Percentiles rank a stretch among this genome's conserved stretches.
Evolutionary conservation across 2,797 vertebrate genomes (phyloP).

Genomic region (Characodon lateralis): DNA sequence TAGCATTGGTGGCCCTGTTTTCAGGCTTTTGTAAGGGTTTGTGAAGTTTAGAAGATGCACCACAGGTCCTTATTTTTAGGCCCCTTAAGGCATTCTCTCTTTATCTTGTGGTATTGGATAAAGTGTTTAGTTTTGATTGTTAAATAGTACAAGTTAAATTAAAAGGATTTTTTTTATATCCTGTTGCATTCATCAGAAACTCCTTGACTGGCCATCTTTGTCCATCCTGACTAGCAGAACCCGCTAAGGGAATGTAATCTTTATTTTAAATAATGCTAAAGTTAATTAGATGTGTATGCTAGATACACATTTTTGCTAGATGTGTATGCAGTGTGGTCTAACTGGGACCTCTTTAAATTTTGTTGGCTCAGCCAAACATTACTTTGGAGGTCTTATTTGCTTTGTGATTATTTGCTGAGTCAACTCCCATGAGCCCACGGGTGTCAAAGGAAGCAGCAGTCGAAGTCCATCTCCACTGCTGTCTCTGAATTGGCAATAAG

Average conservation of each 20-base stretch:
- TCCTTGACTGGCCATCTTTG: background rate
- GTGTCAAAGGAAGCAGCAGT: conserved; percentile 3
- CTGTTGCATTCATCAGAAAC: background rate
- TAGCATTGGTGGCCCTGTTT: too few species aligned
- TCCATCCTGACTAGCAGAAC: background rate
- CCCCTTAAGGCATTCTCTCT: background rate
- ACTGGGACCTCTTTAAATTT: background rate
- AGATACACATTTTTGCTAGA: background rate
- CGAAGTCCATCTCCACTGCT: background rate
- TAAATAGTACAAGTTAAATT: background rate
- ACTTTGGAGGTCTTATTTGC: background rate
- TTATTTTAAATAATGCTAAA: background rate
- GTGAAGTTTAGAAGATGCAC: background rate
- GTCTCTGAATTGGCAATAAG: conserved; percentile 21
- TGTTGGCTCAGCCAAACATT: conserved; percentile 2
- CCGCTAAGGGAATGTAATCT: background rate
- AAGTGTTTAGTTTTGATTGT: background rate
- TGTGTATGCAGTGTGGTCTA: background rate
- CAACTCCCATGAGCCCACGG: background rate
- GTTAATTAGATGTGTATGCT: background rate
- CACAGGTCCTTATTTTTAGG: background rate
- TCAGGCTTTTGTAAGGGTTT: too few species aligned
- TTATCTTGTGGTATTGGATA: background rate
- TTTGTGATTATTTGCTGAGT: conserved; percentile 13
- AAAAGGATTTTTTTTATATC: background rate